phyloP scores from a whole-genome alignment of 1,140 invertebrate genomes.

The Cydia fagiglandana region DNA sequence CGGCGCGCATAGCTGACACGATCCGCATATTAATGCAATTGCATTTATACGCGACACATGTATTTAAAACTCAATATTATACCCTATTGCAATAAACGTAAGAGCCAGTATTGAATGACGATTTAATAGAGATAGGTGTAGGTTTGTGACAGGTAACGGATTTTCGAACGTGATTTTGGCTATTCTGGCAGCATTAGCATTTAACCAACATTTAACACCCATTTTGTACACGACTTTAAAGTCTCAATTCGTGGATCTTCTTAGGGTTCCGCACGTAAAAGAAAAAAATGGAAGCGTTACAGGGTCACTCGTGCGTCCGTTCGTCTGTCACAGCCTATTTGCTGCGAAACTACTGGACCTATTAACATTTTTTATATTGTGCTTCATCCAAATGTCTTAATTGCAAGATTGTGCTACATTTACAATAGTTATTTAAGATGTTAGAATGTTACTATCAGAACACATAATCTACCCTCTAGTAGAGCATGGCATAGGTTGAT shows the following conservation, averaged over 20 bases:
- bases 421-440: too few species aligned
- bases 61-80: not conserved
- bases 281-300: not conserved
- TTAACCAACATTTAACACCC: not conserved
- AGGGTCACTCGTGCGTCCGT: too few species aligned
- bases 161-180: not conserved
- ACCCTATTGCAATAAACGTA: not conserved
- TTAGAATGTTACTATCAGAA: too few species aligned
- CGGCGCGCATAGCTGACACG: not conserved
- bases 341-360: too few species aligned
- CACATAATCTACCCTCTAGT: too few species aligned
- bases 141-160: not conserved
- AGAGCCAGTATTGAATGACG: not conserved
- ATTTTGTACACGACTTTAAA: not conserved
- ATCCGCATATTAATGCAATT: constrained; percentile 4
- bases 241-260: too few species aligned
- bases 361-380: too few species aligned
- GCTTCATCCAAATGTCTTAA: too few species aligned
- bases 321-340: too few species aligned
- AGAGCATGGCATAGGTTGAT: too few species aligned
- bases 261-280: not conserved
- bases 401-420: too few species aligned
- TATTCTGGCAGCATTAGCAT: not conserved
- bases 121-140: too few species aligned
- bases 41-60: not conserved